Percentiles rank a stretch among this genome's conserved stretches.
Conservation (phyloP, 2,888 invertebrate genomes). For the Augiades crinisus region DNA sequence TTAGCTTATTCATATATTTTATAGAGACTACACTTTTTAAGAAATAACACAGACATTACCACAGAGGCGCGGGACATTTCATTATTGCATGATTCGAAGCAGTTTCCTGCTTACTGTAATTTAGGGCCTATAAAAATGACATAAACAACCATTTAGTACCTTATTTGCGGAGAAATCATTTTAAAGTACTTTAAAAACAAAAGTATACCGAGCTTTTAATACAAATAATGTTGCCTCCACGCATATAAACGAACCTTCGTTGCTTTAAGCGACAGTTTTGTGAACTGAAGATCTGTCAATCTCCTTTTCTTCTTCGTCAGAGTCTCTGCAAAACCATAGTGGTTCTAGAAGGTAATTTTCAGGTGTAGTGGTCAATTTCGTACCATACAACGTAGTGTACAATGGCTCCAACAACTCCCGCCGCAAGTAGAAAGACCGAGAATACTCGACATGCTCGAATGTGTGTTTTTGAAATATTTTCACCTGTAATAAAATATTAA, state of each 20-base stretch:
- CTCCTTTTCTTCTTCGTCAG: not conserved
- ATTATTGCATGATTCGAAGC: too few relatives aligned
- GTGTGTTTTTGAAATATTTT: conserved; percentile 47
- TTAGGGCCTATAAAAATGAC: too few relatives aligned
- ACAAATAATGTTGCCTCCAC: not conserved
- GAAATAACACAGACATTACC: too few relatives aligned
- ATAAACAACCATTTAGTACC: too few relatives aligned
- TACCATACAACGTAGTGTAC: conserved; percentile 42
- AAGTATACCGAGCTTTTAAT: too few relatives aligned
- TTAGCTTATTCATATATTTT: too few relatives aligned
- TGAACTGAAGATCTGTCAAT: not conserved
- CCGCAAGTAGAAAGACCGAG: conserved; percentile 45
- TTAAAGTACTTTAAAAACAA: too few relatives aligned
- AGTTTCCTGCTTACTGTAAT: too few relatives aligned
- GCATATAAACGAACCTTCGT: not conserved
- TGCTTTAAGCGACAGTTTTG: not conserved
- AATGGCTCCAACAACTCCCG: conserved; percentile 40
- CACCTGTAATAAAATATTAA: conserved; percentile 48
- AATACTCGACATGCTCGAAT: conserved; percentile 44
- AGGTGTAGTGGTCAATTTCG: conserved; percentile 40
- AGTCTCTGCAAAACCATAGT: not conserved
- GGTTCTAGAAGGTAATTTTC: conserved; percentile 28
- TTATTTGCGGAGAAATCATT: too few relatives aligned
- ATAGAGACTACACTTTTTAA: too few relatives aligned
- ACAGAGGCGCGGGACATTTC: too few relatives aligned